These are phyloP conservation scores for Andricus quercusramuli DNA, from an alignment of 2,888 invertebrate species.

Conservation along the genomic window DNA sequence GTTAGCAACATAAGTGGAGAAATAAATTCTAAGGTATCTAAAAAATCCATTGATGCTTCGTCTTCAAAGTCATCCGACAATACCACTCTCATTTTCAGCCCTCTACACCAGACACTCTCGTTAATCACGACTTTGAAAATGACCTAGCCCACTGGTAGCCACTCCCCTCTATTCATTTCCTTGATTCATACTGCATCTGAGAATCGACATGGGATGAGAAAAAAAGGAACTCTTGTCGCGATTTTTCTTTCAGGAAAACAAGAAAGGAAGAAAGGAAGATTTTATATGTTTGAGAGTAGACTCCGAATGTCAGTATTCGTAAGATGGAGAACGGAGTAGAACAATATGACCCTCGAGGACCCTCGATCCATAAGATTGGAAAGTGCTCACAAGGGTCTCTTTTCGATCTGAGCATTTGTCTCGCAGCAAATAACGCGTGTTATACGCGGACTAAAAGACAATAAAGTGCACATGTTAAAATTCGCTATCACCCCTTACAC, in stretches of 20 bases:
- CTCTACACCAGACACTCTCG: no score
- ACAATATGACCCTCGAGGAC: constrained; percentile 47
- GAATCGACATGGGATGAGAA: not conserved
- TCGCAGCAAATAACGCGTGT: constrained; percentile 71
- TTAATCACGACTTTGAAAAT: no score
- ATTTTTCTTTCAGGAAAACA: not conserved
- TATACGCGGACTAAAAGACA: constrained; percentile 69
- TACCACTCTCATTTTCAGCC: no score
- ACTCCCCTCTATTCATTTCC: not conserved
- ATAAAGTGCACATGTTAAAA: constrained; percentile 71
- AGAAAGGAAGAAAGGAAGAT: constrained; percentile 12
- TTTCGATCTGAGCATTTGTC: constrained; percentile 67
- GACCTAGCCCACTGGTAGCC: not conserved
- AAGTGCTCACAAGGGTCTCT: constrained; percentile 46
- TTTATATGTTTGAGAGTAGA: constrained; percentile 9
- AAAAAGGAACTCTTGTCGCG: not conserved
- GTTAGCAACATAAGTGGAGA: no score
- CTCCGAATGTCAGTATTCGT: not conserved
- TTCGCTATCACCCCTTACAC: constrained; percentile 48
- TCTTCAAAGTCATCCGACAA: no score
- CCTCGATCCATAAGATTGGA: constrained; percentile 48
- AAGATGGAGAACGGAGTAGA: constrained; percentile 24
- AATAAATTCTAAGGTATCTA: no score
- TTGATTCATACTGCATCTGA: not conserved
- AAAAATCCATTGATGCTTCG: no score